Percentiles rank a stretch among this genome's conserved stretches.
Conservation (phyloP, 2,888 invertebrate species). For the Synanthedon tipuliformis region DNA sequence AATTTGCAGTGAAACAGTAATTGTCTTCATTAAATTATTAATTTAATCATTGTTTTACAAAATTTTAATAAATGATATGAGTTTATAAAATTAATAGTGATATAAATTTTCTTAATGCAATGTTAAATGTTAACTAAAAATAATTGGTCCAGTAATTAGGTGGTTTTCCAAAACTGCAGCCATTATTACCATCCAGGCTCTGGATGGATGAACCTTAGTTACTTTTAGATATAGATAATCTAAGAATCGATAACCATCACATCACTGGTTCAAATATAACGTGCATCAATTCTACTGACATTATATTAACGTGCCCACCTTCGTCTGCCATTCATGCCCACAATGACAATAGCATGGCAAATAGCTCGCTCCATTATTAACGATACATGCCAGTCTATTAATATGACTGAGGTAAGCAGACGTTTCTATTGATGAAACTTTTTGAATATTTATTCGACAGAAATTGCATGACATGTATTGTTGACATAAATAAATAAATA, state of each 20-base stretch:
- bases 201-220: too few species aligned
- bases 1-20: too few species aligned
- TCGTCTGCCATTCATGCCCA: slow-evolving; percentile 48
- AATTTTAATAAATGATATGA: too few species aligned
- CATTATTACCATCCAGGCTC: too few species aligned
- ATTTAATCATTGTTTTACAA: too few species aligned
- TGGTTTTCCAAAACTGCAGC: too few species aligned
- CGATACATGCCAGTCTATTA: slow-evolving; percentile 41
- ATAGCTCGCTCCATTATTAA: slow-evolving; percentile 50
- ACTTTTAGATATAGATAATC: background rate
- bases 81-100: too few species aligned
- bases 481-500: too few species aligned
- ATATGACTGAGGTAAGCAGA: slow-evolving; percentile 34
- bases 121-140: too few species aligned
- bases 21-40: too few species aligned
- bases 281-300: background rate
- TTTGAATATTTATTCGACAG: background rate
- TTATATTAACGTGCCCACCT: slow-evolving; percentile 58
- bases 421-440: slow-evolving; percentile 24
- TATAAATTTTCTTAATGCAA: too few species aligned
- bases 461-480: background rate
- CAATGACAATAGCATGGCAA: slow-evolving; percentile 61
- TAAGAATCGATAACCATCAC: background rate
- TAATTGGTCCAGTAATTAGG: too few species aligned
- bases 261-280: background rate